Conservation (phyloP, 2,113 vertebrate species). For the Pollachius pollachius region DNA sequence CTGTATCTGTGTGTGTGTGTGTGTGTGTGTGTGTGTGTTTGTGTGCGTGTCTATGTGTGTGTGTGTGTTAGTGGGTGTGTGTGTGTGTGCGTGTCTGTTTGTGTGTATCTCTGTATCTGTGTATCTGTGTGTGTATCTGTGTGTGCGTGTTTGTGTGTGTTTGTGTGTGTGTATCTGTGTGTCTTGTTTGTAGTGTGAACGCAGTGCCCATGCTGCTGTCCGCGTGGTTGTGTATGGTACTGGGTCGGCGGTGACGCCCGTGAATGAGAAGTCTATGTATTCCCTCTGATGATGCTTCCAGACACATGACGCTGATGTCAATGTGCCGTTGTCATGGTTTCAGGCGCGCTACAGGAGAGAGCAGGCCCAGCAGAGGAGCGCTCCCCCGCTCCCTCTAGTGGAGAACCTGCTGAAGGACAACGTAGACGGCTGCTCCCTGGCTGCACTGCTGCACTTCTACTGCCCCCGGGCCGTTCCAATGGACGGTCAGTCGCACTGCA, state of each 20-base stretch:
- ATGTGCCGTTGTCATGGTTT: slow-evolving; percentile 49
- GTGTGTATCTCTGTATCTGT: slow-evolving; percentile 27
- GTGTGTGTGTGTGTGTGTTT: too few species aligned
- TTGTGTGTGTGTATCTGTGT: too few species aligned
- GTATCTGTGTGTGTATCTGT: slow-evolving; percentile 15
- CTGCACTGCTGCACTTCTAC: slow-evolving; percentile 94
- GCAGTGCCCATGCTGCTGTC: too few species aligned
- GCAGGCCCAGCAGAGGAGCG: slow-evolving; percentile 77
- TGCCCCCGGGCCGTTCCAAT: slow-evolving; percentile 84
- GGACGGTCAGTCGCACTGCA: slow-evolving; percentile 70
- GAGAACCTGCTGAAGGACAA: slow-evolving; percentile 94
- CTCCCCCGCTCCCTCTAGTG: slow-evolving; percentile 86
- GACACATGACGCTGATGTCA: slow-evolving; percentile 7
- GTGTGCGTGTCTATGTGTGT: too few species aligned
- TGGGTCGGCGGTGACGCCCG: background rate
- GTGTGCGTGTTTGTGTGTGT: slow-evolving; percentile 11
- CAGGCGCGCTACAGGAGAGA: slow-evolving; percentile 90
- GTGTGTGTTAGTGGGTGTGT: too few species aligned
- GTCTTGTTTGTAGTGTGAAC: too few species aligned
- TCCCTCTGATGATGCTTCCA: slow-evolving; percentile 33
- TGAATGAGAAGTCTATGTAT: background rate
- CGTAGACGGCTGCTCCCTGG: slow-evolving; percentile 88
- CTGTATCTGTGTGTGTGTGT: slow-evolving; percentile 26
- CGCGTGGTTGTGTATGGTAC: too few species aligned
- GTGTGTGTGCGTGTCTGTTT: slow-evolving; percentile 8